Evolutionary conservation across 2,797 vertebrate genomes (phyloP).

Genomic region (Allobates femoralis): DNA sequence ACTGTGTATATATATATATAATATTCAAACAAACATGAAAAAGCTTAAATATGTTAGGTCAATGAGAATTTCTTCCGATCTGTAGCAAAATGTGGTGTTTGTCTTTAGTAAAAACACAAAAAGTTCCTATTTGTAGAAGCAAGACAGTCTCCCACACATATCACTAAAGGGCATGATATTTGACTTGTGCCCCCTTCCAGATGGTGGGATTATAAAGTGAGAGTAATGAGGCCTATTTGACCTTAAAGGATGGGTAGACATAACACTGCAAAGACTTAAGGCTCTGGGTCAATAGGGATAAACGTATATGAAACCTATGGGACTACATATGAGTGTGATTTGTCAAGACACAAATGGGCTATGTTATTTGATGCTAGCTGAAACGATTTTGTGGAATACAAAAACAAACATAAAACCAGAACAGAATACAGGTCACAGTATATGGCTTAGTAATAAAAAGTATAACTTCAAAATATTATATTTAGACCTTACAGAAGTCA

Average conservation of each 20-base stretch:
- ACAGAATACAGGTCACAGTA: neutral
- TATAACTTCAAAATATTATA: neutral
- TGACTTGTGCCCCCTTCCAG: constrained; percentile 49
- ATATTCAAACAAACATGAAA: neutral
- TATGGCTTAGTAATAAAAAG: neutral
- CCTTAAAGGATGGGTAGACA: constrained; percentile 54
- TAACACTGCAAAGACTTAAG: constrained; percentile 46
- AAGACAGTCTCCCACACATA: constrained; percentile 29
- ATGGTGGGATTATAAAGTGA: constrained; percentile 55
- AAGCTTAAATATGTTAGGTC: neutral
- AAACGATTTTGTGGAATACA: constrained; percentile 13
- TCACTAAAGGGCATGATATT: constrained; percentile 46
- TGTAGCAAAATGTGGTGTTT: neutral
- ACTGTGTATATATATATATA: no score
- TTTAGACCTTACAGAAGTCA: neutral
- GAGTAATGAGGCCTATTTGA: constrained; percentile 45
- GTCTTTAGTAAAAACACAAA: neutral
- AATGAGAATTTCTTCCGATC: neutral
- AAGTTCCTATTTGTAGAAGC: constrained; percentile 18
- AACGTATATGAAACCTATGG: constrained; percentile 29
- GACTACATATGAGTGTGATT: constrained; percentile 42
- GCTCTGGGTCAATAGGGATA: constrained; percentile 41
- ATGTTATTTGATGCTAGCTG: constrained; percentile 16
- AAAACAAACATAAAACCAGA: constrained; percentile 21
- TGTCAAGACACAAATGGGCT: constrained; percentile 27